Evolutionary conservation across 2,113 vertebrate genomes (phyloP).

Genomic region (Pardalotus punctatus): DNA sequence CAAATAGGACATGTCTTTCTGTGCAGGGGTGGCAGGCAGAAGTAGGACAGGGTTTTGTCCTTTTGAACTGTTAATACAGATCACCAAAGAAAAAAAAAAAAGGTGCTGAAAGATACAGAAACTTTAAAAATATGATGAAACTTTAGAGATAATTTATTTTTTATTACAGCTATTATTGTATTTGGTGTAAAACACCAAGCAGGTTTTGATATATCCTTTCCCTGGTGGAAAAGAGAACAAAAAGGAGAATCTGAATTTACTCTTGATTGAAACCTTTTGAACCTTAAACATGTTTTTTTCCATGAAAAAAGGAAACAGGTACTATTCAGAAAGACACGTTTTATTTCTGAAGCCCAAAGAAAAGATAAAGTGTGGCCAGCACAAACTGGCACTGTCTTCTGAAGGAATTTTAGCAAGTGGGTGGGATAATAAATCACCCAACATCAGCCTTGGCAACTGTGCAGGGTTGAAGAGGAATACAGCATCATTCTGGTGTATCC

Average conservation of each 20-base stretch:
- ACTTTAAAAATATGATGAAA: background rate
- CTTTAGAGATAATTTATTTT: background rate
- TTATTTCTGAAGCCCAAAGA: background rate
- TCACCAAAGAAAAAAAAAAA: background rate
- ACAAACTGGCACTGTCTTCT: background rate
- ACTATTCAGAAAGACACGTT: background rate
- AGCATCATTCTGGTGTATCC: background rate
- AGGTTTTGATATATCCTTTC: background rate
- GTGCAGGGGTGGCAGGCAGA: background rate
- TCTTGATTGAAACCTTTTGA: background rate
- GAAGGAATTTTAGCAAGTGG: background rate
- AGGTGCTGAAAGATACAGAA: background rate
- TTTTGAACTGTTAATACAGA: background rate
- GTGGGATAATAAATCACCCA: background rate
- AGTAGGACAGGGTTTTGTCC: background rate
- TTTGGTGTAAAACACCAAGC: background rate
- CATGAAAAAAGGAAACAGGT: background rate
- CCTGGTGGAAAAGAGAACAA: background rate
- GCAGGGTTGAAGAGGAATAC: background rate
- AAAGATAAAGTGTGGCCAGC: background rate
- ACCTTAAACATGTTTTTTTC: background rate
- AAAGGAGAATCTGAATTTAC: background rate
- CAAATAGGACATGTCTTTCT: background rate
- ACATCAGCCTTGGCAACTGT: background rate
- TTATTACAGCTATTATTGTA: background rate